phyloP scores from a whole-genome alignment of 2,113 vertebrate genomes.

The Eonycteris spelaea region DNA sequence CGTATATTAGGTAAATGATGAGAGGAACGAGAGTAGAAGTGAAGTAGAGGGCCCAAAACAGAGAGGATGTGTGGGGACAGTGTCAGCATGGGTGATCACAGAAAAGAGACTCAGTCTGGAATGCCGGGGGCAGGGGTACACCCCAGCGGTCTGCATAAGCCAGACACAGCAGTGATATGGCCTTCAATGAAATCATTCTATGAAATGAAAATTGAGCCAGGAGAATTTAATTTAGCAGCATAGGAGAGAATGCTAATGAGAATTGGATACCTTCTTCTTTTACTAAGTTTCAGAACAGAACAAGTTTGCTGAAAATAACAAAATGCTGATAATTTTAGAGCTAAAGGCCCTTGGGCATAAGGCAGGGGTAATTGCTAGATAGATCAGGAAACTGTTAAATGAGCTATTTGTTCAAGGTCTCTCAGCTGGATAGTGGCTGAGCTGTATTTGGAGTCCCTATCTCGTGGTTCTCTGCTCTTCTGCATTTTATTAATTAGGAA shows the following conservation, averaged over 20 bases:
- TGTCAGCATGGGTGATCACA: neutral
- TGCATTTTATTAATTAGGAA: neutral
- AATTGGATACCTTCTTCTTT: neutral
- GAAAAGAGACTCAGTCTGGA: neutral
- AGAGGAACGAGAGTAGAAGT: neutral
- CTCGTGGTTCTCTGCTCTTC: neutral
- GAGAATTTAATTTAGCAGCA: neutral
- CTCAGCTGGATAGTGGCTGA: neutral
- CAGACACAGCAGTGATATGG: accelerated
- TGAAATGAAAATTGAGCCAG: neutral
- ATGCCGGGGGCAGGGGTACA: neutral
- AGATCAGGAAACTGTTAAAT: neutral
- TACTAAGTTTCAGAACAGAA: neutral
- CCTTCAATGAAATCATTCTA: neutral
- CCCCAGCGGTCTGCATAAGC: neutral
- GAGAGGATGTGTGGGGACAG: neutral
- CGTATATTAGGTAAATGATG: neutral
- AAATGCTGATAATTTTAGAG: neutral
- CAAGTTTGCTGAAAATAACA: neutral
- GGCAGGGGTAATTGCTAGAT: neutral
- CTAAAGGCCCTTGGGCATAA: neutral
- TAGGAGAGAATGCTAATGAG: neutral
- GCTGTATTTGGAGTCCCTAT: neutral
- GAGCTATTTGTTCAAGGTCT: neutral
- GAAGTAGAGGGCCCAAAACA: neutral